Base-by-base conservation (phyloP, 1,140 invertebrate genomes). In the Drosophila tropicalis region DNA sequence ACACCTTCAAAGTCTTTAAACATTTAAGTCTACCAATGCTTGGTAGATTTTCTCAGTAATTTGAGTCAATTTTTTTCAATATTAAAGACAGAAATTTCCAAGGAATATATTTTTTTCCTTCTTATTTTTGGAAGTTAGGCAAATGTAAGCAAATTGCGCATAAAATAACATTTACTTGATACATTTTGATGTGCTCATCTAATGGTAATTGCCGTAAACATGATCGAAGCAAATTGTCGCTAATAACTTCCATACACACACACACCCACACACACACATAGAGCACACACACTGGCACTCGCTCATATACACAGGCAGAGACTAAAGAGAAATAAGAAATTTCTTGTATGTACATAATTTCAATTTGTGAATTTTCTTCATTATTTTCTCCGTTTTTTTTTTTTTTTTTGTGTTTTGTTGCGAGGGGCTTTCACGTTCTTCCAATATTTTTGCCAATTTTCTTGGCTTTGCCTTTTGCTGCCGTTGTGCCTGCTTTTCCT, bases 371-470 rank as follows among this genome's bases (percentile, higher is more conserved):
- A 87, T 87, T 87, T 87, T 87, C 67, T 76, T 87, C 84, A 87
- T 87, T 80, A 87, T 70, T 73, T 83, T 83, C 62, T 44, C 62
- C 22, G 61, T 55, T 13, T 72, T 41, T 44, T 67, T 25, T 63
- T 63, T 71, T 55, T 55, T 51, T 40, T 62, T 17, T 64, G 10
- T 5, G 15, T 44, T 10, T 51, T 54, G 67, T 74, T 51, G 44
- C 7, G 6, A 25, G 64, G 29, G 19, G 22, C 25, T 22, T 67
- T 51, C 76, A 72, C 70, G 72, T 71, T 64, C 47, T 74, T 84
- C 78, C 74, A 90, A 89, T 89, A 89, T 89, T 75, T 90, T 84
- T 77, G 71, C 77, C 84, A 89, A 89, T 90, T 89, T 89, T 70
- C 82, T 84, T 84, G 74, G 64, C 61, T 62, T 57, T 65, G 29